Base-by-base conservation (phyloP, 2,888 invertebrate species). In the Euplagia quadripunctaria region DNA sequence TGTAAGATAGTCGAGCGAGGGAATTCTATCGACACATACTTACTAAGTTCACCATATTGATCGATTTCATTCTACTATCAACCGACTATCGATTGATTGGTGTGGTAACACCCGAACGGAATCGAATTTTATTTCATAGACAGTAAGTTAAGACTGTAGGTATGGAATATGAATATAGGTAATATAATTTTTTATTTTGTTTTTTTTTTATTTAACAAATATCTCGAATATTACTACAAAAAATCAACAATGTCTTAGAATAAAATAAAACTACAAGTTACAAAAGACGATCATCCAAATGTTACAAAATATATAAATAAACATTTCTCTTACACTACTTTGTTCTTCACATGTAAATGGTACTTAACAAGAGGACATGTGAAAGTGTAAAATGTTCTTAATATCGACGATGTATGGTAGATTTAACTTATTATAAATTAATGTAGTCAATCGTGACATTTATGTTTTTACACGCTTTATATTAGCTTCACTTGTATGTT, bases 271-370 rank as follows among this genome's bases (percentile, higher is more conserved):
- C 61, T 74, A 75, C 68, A 67, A 74, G 58, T 52, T 51, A 64
- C 51, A 42, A 71, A 7, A 17, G 46, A 69, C 71, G 46, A 76
- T 66, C 17, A 73, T 72, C 52, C 70, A 75, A 76, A 69, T 74
- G 65, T 72, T 79, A 82, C 83, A 82, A 83, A 81, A 83, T 83
- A 83, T 83, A 83, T 83, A 83, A 81, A 83, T 76, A 81, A 81
- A 82, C 75, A 79, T 75, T 78, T 78, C 64, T 46, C 64, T 77
- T 70, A 79, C 16, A 66, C 74, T 78, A 83, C 0, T 79, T 81
- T 83, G 80, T 78, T 83, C 83, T 69, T 71, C 75, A 70, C 70
- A 77, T 73, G 61, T 72, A 73, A 73, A 58, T 20, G 14, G 14
- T 66, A 49, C 12, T 20, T 20, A 49, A 66, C 20, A 20, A 20